A percentile compares a stretch with the other conserved stretches of the same genome.
Evolutionary conservation across 1,140 invertebrate genomes (phyloP).

Genomic region (Anastrepha obliqua): DNA sequence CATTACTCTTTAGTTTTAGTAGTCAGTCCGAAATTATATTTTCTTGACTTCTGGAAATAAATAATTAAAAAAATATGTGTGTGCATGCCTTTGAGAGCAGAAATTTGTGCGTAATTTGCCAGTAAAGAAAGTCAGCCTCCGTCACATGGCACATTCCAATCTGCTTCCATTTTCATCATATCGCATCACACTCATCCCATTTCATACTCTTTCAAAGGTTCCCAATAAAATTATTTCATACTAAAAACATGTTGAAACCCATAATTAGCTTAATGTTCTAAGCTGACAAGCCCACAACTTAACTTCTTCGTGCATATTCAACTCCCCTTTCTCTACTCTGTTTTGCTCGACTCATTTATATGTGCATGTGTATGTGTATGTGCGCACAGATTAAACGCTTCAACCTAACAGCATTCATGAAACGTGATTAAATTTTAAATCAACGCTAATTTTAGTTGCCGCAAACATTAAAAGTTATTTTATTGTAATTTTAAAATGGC

Average conservation of each 20-base stretch:
- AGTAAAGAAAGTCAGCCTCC: too few relatives aligned
- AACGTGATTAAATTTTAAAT: constrained; percentile 51
- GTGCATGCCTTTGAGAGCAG: too few relatives aligned
- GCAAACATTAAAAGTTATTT: constrained; percentile 30
- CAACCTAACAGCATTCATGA: constrained; percentile 6
- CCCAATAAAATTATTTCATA: constrained; percentile 13
- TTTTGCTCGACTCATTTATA: background rate
- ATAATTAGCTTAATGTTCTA: constrained; percentile 51
- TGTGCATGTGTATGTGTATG: too few relatives aligned
- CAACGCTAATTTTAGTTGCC: constrained; percentile 39
- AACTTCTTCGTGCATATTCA: background rate
- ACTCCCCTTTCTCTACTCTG: too few relatives aligned
- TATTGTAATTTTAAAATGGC: constrained; percentile 50
- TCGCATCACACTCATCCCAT: background rate
- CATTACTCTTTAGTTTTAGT: too few relatives aligned
- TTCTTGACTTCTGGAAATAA: too few relatives aligned
- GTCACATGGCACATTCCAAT: too few relatives aligned
- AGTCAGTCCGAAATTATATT: too few relatives aligned
- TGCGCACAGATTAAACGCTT: too few relatives aligned
- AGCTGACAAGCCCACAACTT: constrained; percentile 22
- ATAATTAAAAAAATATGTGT: too few relatives aligned
- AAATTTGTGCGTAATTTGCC: too few relatives aligned
- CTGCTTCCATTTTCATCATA: background rate
- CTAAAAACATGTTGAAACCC: constrained; percentile 42
- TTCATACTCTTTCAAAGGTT: background rate